Conservation (phyloP, 2,113 vertebrate species). For the Todiramphus saurophagus region DNA sequence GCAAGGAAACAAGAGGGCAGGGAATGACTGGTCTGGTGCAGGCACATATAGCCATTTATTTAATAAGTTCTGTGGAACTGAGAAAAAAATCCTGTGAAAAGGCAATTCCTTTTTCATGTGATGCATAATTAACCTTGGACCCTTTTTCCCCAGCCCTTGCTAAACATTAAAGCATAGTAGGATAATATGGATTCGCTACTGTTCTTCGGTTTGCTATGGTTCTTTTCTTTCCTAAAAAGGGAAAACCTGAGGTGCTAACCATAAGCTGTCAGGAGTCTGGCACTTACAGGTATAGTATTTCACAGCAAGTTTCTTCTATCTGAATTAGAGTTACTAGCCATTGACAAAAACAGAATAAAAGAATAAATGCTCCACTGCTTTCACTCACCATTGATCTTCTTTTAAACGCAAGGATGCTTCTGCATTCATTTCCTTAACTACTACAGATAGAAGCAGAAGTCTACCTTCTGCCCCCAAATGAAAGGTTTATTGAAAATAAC, state of each 20-base stretch:
- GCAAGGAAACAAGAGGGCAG: neutral
- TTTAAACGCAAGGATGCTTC: neutral
- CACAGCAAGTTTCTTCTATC: neutral
- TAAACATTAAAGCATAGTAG: neutral
- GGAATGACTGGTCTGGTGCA: neutral
- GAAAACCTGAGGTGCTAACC: neutral
- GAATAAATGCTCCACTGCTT: neutral
- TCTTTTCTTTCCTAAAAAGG: constrained; percentile 4
- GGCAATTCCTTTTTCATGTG: neutral
- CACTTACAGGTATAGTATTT: neutral
- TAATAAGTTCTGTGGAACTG: neutral
- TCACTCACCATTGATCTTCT: neutral
- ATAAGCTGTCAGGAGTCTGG: neutral
- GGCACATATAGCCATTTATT: neutral
- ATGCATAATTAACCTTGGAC: neutral
- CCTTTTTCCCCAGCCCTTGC: neutral
- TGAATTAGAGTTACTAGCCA: neutral
- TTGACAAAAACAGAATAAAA: neutral
- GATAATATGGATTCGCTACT: neutral
- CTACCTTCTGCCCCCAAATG: neutral
- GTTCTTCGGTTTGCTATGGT: neutral
- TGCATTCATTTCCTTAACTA: neutral
- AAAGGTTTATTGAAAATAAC: neutral
- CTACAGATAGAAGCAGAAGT: neutral
- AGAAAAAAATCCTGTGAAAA: neutral